Percentiles rank a stretch among this genome's conserved stretches.
phyloP scores from a whole-genome alignment of 1,140 invertebrate species.

The Doryteuthis pealeii region DNA sequence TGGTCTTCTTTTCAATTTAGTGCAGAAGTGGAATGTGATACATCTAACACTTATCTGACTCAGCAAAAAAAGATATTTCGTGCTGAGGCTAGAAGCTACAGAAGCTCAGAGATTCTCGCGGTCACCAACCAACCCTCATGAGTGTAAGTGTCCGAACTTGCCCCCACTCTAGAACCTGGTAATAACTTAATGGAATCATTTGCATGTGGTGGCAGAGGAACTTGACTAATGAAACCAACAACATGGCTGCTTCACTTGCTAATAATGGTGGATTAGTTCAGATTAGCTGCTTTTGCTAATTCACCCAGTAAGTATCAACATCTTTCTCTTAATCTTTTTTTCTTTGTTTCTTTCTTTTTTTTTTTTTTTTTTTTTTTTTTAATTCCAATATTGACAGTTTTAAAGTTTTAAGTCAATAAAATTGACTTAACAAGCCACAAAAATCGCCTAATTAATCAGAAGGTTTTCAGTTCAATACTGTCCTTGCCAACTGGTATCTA shows the following conservation, averaged over 20 bases:
- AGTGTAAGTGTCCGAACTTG: constrained; percentile 92
- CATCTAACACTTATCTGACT: constrained; percentile 8
- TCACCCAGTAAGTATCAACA: constrained; percentile 72
- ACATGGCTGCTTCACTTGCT: constrained; percentile 36
- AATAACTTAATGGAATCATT: constrained; percentile 79
- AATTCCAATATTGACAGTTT: too few species aligned
- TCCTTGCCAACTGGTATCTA: too few species aligned
- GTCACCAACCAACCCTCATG: constrained; percentile 68
- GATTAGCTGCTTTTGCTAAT: constrained; percentile 89
- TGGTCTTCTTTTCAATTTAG: neutral
- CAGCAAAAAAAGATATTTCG: constrained; percentile 10
- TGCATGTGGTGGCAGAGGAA: constrained; percentile 76
- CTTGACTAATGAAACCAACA: constrained; percentile 45
- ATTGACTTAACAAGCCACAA: too few species aligned
- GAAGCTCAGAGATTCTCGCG: constrained; percentile 42
- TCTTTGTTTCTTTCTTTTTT: too few species aligned
- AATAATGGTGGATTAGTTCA: constrained; percentile 75
- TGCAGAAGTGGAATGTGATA: constrained; percentile 26
- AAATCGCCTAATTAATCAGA: too few species aligned
- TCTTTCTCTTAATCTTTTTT: too few species aligned
- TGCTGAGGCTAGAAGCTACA: neutral
- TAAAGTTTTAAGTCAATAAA: too few species aligned
- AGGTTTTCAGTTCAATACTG: too few species aligned
- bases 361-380: too few species aligned
- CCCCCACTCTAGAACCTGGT: constrained; percentile 66